Conservation (phyloP, 1,140 invertebrate genomes). For the Laupala kohalensis region DNA sequence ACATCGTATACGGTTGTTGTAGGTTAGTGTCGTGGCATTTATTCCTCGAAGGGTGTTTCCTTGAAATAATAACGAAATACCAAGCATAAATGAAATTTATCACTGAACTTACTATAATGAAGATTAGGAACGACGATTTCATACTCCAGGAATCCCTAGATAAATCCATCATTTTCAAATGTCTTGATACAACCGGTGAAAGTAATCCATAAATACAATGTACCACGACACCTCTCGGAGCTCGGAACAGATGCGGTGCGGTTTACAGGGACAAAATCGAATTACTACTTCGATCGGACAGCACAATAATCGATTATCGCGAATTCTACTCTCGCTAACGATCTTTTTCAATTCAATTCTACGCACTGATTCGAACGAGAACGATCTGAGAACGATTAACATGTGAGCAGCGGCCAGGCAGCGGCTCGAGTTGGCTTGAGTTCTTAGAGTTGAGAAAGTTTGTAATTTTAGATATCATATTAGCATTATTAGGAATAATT, state of each 20-base stretch:
- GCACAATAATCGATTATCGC: too few species aligned
- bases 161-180: background rate
- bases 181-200: background rate
- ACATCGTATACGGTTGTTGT: background rate
- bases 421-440: too few species aligned
- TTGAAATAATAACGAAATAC: background rate
- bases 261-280: background rate
- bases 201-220: background rate
- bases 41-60: background rate
- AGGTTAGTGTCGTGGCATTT: background rate
- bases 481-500: too few species aligned
- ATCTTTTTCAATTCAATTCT: too few species aligned
- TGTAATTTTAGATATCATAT: too few species aligned
- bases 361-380: too few species aligned
- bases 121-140: background rate
- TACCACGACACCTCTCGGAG: background rate
- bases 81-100: background rate
- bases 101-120: background rate
- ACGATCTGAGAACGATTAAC: too few species aligned
- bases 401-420: too few species aligned
- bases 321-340: too few species aligned
- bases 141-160: background rate
- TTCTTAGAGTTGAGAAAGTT: too few species aligned
- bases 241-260: background rate
- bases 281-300: background rate